A percentile compares a stretch with the other conserved stretches of the same genome.
Conservation (phyloP, 2,113 vertebrate genomes). For the Xyrauchen texanus region DNA sequence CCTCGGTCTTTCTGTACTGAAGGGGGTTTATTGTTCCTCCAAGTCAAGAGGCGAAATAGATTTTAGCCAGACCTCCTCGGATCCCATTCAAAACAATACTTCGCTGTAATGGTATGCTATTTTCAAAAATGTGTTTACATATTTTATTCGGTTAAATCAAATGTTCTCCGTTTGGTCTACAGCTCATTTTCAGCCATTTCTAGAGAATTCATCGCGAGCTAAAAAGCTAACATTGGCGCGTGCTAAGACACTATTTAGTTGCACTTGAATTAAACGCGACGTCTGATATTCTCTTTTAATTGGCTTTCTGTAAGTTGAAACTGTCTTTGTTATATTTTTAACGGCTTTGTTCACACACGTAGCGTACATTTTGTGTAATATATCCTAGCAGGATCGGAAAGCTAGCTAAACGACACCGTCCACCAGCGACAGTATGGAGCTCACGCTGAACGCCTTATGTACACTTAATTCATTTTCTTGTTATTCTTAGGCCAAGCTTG, state of each 20-base stretch:
- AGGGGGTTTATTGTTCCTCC: slow-evolving; percentile 79
- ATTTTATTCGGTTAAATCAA: background rate
- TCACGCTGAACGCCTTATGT: too few relatives aligned
- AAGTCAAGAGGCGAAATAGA: slow-evolving; percentile 70
- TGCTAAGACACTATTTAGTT: too few relatives aligned
- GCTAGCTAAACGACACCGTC: too few relatives aligned
- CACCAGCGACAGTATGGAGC: too few relatives aligned
- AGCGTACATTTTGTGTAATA: too few relatives aligned
- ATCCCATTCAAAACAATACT: slow-evolving; percentile 61
- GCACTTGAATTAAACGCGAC: too few relatives aligned
- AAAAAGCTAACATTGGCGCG: too few relatives aligned
- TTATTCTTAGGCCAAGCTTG: too few relatives aligned
- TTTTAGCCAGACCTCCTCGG: slow-evolving; percentile 55
- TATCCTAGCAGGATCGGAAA: too few relatives aligned
- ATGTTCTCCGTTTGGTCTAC: background rate
- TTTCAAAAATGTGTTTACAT: background rate
- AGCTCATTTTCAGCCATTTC: background rate
- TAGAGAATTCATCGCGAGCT: too few relatives aligned
- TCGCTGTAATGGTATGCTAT: slow-evolving; percentile 71
- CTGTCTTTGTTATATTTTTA: background rate
- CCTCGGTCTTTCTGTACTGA: slow-evolving; percentile 65
- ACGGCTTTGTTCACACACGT: background rate
- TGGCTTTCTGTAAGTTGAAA: background rate
- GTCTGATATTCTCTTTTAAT: too few relatives aligned
- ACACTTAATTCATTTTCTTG: too few relatives aligned